phyloP scores from a whole-genome alignment of 2,888 invertebrate genomes.

The Endotricha flammealis region DNA sequence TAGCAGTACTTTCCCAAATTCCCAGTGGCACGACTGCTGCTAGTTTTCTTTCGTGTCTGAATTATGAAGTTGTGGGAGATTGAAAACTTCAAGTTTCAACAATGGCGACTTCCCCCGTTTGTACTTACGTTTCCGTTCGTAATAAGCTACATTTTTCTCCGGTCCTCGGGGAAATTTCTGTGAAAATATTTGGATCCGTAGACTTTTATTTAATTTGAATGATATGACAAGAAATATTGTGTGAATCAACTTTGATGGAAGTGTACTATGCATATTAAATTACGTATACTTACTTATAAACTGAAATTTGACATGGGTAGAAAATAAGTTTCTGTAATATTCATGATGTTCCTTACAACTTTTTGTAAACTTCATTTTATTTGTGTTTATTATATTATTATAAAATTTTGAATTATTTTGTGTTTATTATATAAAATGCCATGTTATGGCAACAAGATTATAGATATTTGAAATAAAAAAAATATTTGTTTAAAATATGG shows the following conservation, averaged over 20 bases:
- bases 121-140: slow-evolving; percentile 30
- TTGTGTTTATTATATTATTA: no score
- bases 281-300: neutral
- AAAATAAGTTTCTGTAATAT: no score
- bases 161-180: slow-evolving; percentile 47
- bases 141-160: slow-evolving; percentile 46
- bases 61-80: slow-evolving; percentile 61
- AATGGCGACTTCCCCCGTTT: slow-evolving; percentile 34
- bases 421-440: no score
- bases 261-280: neutral
- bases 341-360: no score
- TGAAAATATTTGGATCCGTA: slow-evolving; percentile 21
- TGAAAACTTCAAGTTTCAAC: slow-evolving; percentile 54
- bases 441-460: no score
- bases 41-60: slow-evolving; percentile 43
- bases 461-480: no score
- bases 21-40: slow-evolving; percentile 37
- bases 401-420: no score
- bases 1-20: slow-evolving; percentile 28
- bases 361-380: no score
- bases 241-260: neutral
- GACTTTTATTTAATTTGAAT: slow-evolving; percentile 9
- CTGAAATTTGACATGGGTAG: neutral
- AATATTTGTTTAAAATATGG: no score
- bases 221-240: slow-evolving; percentile 6